Evolutionary conservation across 2,888 invertebrate species (phyloP), one percentile per base, ranked within the genome.

Genomic region (Sinotaia quadrata): DNA sequence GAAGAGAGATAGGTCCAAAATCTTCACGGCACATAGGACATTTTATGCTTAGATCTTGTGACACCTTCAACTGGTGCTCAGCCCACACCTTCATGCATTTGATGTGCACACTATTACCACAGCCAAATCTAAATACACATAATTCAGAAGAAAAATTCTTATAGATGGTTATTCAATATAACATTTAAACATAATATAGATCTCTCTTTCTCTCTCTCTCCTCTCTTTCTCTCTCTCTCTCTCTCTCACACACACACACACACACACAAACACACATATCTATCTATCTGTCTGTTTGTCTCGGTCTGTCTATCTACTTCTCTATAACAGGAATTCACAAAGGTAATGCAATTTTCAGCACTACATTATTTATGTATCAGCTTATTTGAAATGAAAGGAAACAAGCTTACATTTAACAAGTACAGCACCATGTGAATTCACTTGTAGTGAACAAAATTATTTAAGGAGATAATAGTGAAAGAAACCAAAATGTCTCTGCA

Each of bases 11-110:
- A 1, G 87, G 82, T 10, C 87, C 87, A 79, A 88, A 88, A 75
- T 87, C 85, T 68, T 86, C 85, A n/a, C 88, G 82, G 77, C 88
- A 88, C 66, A 88, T 81, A 10, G 88, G 88, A 74, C 88, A 88
- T 60, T 85, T 85, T 37, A 88, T 82, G 49, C 65, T 73, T 5
- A 77, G 76, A 54, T 86, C 84, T 44, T 67, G 67, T 4, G 84
- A 83, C 29, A 79, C 75, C 10, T 82, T 75, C 57, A 81, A 81
- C 75, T 88, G 88, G 71, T 88, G 88, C 54, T 88, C 87, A 0
- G 88, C 87, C 86, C 87, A 88, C 7, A 88, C 81, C 71, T 85
- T 85, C 88, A 88, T 88, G 78, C 88, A 88, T 66, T 88, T 87
- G 34, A 88, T 87, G 76, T 88, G 88, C 7, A 88, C 83, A 69